Evolutionary conservation across 2,113 vertebrate species (phyloP).

Genomic region (Steatornis caripensis): DNA sequence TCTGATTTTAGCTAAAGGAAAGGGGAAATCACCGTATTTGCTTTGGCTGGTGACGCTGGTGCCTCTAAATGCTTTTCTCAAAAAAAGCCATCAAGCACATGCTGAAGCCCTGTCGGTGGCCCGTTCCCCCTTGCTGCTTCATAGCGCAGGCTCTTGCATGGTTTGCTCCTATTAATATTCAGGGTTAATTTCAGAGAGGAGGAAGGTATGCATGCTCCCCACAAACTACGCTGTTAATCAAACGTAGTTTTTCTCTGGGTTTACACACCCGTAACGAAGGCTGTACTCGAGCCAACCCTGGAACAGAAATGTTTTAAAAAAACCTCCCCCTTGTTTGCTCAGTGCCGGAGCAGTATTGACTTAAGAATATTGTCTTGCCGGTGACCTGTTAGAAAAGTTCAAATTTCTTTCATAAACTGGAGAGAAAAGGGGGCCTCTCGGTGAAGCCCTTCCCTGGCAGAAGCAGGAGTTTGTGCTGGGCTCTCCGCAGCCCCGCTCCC

Average conservation of each 20-base stretch:
- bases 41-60: background rate
- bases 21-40: background rate
- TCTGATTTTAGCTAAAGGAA: background rate
- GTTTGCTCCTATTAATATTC: background rate
- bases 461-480: background rate
- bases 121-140: background rate
- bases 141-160: background rate
- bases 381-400: background rate
- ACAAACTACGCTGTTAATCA: rapidly evolving
- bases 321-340: background rate
- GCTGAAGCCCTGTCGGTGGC: background rate
- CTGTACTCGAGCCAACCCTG: background rate
- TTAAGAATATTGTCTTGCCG: background rate
- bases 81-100: background rate
- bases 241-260: background rate
- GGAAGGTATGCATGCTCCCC: background rate
- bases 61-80: background rate
- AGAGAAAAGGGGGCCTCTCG: background rate
- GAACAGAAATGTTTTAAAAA: background rate
- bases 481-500: background rate
- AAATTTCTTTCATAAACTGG: background rate
- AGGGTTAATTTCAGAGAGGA: background rate
- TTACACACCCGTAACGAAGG: rapidly evolving
- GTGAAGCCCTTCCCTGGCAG: background rate
- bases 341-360: background rate